Evolutionary conservation across 2,797 vertebrate genomes (phyloP).

Genomic region (Tangara arthus): DNA sequence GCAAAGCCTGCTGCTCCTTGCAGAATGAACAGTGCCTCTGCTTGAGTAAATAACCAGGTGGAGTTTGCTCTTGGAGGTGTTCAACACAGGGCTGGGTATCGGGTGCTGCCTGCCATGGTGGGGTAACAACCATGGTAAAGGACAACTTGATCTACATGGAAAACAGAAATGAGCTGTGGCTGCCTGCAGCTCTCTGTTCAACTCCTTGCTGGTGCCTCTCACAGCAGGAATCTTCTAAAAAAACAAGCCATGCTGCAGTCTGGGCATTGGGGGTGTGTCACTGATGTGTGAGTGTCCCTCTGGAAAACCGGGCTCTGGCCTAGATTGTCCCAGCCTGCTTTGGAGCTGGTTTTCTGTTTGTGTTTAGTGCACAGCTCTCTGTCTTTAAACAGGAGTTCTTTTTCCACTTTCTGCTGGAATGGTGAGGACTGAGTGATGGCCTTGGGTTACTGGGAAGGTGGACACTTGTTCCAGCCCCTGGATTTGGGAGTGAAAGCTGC

Average conservation of each 20-base stretch:
- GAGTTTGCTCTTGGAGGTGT: background rate
- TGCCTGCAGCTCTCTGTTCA: background rate
- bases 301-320: background rate
- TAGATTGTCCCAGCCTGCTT: background rate
- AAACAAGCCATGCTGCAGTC: background rate
- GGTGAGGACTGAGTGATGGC: background rate
- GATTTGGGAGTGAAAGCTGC: background rate
- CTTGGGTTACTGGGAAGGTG: background rate
- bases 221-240: background rate
- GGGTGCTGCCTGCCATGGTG: background rate
- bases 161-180: background rate
- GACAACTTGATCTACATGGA: background rate
- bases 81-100: accelerated
- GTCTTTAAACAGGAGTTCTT: background rate
- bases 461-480: background rate
- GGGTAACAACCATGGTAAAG: background rate
- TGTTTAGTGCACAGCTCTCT: background rate
- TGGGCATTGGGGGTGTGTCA: background rate
- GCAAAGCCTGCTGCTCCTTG: background rate
- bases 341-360: background rate
- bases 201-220: background rate
- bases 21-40: background rate
- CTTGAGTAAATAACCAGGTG: background rate
- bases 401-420: background rate
- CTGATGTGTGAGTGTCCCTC: background rate